A percentile compares a stretch with the other conserved stretches of the same genome.
These are phyloP conservation scores for Shinisaurus crocodilurus DNA, from an alignment of 2,113 vertebrate species.

Conservation along the genomic window DNA sequence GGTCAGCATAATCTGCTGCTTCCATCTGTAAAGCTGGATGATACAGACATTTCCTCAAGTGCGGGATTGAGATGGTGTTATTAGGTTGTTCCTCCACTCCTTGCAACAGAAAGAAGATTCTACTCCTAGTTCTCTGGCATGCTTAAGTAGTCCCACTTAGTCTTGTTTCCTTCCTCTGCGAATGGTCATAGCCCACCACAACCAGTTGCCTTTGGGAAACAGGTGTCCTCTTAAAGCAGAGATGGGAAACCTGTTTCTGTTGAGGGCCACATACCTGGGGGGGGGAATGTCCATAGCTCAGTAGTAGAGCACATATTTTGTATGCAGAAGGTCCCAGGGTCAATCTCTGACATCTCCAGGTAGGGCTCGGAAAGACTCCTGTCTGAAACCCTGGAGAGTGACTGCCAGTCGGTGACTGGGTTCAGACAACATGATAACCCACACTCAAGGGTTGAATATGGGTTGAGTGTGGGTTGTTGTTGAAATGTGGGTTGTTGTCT, in stretches of 20 bases:
- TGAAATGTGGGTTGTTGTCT: too few species aligned
- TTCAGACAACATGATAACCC: too few species aligned
- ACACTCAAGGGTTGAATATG: too few species aligned
- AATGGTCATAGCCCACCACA: neutral
- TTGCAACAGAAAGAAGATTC: neutral
- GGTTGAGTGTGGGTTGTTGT: too few species aligned
- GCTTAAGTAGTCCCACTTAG: neutral
- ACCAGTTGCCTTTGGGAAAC: neutral
- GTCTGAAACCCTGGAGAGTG: too few species aligned
- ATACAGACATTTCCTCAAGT: neutral
- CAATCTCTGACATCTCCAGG: too few species aligned
- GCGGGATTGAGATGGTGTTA: neutral
- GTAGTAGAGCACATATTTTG: too few species aligned
- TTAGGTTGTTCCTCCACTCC: neutral
- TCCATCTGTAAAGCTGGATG: neutral
- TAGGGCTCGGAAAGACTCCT: too few species aligned
- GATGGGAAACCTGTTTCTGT: neutral
- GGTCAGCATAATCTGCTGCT: neutral
- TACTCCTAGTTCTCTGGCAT: neutral
- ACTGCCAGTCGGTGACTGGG: too few species aligned
- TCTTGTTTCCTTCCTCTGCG: neutral
- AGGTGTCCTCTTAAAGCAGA: neutral
- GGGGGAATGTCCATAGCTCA: too few species aligned
- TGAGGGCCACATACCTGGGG: neutral
- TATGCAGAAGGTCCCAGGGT: too few species aligned